phyloP scores from a whole-genome alignment of 1,140 invertebrate species.

The Tetragonula clypearis region DNA sequence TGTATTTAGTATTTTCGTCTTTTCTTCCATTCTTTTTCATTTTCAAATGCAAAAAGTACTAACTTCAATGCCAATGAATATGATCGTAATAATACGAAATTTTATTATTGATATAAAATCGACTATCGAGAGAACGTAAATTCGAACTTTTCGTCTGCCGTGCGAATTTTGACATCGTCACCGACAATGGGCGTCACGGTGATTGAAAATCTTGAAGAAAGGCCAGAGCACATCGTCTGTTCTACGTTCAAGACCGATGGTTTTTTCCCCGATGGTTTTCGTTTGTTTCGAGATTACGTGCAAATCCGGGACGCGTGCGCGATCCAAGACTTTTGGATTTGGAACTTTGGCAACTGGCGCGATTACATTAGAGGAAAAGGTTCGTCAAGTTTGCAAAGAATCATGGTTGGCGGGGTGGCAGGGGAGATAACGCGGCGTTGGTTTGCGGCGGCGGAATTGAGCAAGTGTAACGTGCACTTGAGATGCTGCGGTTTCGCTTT shows the following conservation, averaged over 20 bases:
- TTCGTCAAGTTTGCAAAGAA: constrained; percentile 29
- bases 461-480: constrained; percentile 70
- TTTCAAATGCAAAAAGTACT: too few relatives aligned
- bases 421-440: constrained; percentile 34
- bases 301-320: neutral
- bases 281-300: too few relatives aligned
- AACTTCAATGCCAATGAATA: too few relatives aligned
- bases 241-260: too few relatives aligned
- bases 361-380: constrained; percentile 54
- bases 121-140: too few relatives aligned
- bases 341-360: neutral
- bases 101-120: too few relatives aligned
- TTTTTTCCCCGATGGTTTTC: too few relatives aligned
- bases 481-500: constrained; percentile 63
- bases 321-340: too few relatives aligned
- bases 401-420: constrained; percentile 28
- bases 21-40: too few relatives aligned
- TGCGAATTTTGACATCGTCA: neutral
- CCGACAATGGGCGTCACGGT: too few relatives aligned
- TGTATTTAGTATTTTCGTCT: too few relatives aligned
- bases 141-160: neutral
- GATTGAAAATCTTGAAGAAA: neutral
- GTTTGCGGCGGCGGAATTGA: constrained; percentile 56
- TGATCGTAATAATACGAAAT: too few relatives aligned
- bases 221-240: neutral